A percentile compares a stretch with the other conserved stretches of the same genome.
Conservation (phyloP, 2,113 vertebrate species). For the Odocoileus virginianus region DNA sequence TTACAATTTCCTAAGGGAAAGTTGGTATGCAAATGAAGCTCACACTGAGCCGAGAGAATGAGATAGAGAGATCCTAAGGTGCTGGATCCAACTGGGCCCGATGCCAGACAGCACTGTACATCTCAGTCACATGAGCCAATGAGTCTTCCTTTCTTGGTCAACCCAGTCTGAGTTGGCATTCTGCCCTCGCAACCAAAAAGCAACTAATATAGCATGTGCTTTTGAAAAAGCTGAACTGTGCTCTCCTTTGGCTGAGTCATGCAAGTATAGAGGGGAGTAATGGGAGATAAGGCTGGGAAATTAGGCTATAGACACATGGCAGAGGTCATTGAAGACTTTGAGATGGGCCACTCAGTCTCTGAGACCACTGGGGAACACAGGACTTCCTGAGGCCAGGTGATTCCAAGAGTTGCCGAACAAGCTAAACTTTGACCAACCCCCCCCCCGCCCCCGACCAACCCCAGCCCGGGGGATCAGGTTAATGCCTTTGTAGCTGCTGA, state of each 20-base stretch:
- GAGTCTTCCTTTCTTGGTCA: background rate
- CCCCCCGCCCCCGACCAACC: accelerated
- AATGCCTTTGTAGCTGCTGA: constrained; percentile 72
- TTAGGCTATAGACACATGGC: background rate
- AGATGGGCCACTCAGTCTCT: background rate
- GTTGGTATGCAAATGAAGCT: background rate
- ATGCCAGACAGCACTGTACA: background rate
- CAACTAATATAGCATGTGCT: background rate
- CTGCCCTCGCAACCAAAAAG: background rate
- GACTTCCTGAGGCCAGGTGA: background rate
- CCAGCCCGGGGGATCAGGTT: background rate
- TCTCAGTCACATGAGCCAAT: background rate
- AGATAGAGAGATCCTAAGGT: background rate
- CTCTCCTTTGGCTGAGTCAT: accelerated
- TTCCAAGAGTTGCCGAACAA: background rate
- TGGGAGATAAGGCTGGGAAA: background rate
- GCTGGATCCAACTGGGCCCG: background rate
- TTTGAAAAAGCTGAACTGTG: constrained; percentile 3
- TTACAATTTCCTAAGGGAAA: background rate
- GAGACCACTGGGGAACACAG: background rate
- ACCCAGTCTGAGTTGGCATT: background rate
- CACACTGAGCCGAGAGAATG: background rate
- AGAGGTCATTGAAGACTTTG: background rate
- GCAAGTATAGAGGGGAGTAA: background rate
- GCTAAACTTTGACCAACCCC: constrained; percentile 61